phyloP scores from a whole-genome alignment of 2,797 vertebrate species.

The Eurystomus glaucurus region DNA sequence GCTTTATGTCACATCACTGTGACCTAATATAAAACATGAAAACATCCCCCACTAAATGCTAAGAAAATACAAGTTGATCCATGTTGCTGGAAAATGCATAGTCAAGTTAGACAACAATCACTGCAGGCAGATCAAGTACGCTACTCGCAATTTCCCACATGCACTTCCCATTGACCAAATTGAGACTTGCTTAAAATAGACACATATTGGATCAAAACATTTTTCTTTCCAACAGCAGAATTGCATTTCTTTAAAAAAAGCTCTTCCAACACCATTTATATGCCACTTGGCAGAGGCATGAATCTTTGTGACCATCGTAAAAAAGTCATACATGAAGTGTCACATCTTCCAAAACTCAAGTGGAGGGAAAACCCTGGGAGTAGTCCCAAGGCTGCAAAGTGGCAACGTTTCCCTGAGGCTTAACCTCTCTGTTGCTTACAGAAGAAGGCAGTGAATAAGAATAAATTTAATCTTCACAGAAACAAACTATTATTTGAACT shows the following conservation, averaged over 20 bases:
- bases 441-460: neutral
- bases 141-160: neutral
- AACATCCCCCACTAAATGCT: neutral
- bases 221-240: neutral
- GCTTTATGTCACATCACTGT: neutral
- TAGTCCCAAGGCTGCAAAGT: neutral
- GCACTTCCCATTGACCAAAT: neutral
- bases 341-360: neutral
- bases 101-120: neutral
- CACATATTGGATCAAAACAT: neutral
- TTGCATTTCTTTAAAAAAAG: neutral
- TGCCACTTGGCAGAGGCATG: accelerated
- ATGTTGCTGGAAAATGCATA: neutral
- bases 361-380: neutral
- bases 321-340: neutral
- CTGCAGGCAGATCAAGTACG: neutral
- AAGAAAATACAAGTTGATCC: neutral
- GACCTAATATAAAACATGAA: neutral
- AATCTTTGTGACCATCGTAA: neutral
- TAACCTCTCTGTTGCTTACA: neutral
- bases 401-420: neutral
- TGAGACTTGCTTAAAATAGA: neutral
- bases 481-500: neutral
- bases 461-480: neutral
- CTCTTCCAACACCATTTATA: neutral